Percentiles rank a stretch among this genome's conserved stretches.
phyloP scores from a whole-genome alignment of 2,113 vertebrate species.

The Sylvietta virens region DNA sequence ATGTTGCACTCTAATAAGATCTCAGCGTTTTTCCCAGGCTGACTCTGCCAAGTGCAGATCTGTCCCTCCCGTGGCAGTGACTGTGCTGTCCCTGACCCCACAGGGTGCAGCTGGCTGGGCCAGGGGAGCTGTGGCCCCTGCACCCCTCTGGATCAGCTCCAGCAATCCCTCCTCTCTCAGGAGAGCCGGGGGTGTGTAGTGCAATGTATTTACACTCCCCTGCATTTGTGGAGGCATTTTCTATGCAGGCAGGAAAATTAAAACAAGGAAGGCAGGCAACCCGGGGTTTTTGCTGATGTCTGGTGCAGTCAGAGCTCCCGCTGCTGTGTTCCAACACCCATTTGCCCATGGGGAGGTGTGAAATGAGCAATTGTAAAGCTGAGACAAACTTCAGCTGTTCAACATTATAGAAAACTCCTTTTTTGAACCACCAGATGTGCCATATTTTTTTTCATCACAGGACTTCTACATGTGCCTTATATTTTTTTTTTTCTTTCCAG shows the following conservation, averaged over 20 bases:
- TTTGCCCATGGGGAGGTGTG: not conserved
- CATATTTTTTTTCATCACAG: not conserved
- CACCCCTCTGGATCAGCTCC: not conserved
- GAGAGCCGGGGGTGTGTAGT: not conserved
- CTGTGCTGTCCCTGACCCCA: not conserved
- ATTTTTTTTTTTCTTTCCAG: not conserved
- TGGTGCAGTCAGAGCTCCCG: not conserved
- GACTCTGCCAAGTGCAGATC: not conserved
- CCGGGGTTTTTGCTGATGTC: not conserved
- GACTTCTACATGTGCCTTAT: not conserved
- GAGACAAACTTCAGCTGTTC: not conserved
- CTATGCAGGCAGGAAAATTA: not conserved
- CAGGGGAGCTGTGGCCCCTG: not conserved
- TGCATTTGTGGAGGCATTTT: not conserved
- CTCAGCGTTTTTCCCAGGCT: not conserved
- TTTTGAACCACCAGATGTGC: not conserved
- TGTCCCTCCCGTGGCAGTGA: fast-evolving
- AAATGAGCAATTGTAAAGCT: not conserved
- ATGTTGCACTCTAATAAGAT: not conserved
- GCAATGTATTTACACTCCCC: not conserved
- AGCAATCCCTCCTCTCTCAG: not conserved
- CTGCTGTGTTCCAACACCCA: not conserved
- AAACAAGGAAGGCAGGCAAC: not conserved
- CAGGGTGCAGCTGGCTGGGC: not conserved
- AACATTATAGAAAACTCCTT: not conserved